phyloP scores from a whole-genome alignment of 1,140 invertebrate species.

The Druon quercuslanigerum region DNA sequence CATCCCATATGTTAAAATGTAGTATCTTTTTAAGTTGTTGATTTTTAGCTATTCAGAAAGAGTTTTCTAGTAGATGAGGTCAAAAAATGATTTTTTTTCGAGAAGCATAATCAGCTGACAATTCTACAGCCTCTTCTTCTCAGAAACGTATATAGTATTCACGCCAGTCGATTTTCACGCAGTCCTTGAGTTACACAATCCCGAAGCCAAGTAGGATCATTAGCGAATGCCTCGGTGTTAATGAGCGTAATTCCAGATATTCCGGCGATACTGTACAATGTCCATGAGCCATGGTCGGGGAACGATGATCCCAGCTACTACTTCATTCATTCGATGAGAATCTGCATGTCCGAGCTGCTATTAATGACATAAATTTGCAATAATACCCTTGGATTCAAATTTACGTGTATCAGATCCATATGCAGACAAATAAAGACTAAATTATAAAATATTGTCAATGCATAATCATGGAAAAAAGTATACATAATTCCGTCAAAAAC shows the following conservation, averaged over 20 bases:
- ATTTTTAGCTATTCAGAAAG: neutral
- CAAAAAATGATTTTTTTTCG: neutral
- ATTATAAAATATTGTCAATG: neutral
- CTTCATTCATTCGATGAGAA: slow-evolving; percentile 29
- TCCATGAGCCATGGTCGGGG: slow-evolving; percentile 15
- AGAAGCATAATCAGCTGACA: neutral
- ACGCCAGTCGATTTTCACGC: slow-evolving; percentile 37
- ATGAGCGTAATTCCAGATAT: slow-evolving; percentile 50
- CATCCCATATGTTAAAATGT: too few species aligned
- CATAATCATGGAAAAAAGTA: too few species aligned
- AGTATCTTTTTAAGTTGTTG: too few species aligned
- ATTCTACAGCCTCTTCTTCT: neutral
- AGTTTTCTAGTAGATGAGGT: neutral
- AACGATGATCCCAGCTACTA: slow-evolving; percentile 19
- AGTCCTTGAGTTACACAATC: slow-evolving; percentile 50
- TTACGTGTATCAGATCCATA: neutral
- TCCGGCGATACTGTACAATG: slow-evolving; percentile 24
- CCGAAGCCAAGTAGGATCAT: slow-evolving; percentile 49
- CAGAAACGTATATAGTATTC: slow-evolving; percentile 13
- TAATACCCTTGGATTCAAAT: slow-evolving; percentile 15
- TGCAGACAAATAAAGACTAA: slow-evolving; percentile 5
- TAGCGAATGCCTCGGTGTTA: slow-evolving; percentile 52
- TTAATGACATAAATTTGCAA: slow-evolving; percentile 13
- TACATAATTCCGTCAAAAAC: too few species aligned
- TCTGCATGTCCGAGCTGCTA: slow-evolving; percentile 19